Conservation (phyloP, 2,888 invertebrate species). For the Oegoconia quadripuncta region DNA sequence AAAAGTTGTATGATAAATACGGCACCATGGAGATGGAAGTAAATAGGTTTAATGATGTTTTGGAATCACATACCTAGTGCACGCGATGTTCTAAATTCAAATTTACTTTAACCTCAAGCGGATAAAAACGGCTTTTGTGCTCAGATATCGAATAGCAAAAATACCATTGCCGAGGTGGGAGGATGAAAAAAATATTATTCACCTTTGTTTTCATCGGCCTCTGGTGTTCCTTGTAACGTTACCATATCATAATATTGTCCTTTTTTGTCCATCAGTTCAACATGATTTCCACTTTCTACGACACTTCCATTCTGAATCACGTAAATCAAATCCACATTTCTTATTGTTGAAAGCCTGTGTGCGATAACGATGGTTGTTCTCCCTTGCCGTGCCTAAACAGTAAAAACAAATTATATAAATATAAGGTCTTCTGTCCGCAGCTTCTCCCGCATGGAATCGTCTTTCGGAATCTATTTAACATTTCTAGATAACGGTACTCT, state of each 20-base stretch:
- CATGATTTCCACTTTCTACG: constrained; percentile 85
- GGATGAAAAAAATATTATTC: neutral
- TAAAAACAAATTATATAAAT: neutral
- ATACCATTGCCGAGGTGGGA: neutral
- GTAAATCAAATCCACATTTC: constrained; percentile 85
- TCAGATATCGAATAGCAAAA: too few relatives aligned
- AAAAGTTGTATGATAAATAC: neutral
- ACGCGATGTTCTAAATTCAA: too few relatives aligned
- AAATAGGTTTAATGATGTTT: too few relatives aligned
- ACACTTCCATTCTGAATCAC: constrained; percentile 84
- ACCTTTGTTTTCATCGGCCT: constrained; percentile 16
- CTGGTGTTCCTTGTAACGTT: constrained; percentile 79
- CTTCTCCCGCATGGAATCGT: too few relatives aligned
- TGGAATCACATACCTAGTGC: too few relatives aligned
- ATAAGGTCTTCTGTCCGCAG: too few relatives aligned
- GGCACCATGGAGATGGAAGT: neutral
- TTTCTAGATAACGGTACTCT: too few relatives aligned
- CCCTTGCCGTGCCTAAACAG: constrained; percentile 81
- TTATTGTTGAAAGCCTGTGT: constrained; percentile 86
- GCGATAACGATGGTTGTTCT: constrained; percentile 90
- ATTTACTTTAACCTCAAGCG: too few relatives aligned
- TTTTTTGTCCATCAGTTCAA: constrained; percentile 81
- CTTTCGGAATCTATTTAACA: too few relatives aligned
- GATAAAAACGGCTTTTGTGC: too few relatives aligned
- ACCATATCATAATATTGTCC: constrained; percentile 85